Evolutionary conservation across 2,113 vertebrate genomes (phyloP), one percentile per base, ranked within the genome.

Genomic region (Cichladusa arquata): DNA sequence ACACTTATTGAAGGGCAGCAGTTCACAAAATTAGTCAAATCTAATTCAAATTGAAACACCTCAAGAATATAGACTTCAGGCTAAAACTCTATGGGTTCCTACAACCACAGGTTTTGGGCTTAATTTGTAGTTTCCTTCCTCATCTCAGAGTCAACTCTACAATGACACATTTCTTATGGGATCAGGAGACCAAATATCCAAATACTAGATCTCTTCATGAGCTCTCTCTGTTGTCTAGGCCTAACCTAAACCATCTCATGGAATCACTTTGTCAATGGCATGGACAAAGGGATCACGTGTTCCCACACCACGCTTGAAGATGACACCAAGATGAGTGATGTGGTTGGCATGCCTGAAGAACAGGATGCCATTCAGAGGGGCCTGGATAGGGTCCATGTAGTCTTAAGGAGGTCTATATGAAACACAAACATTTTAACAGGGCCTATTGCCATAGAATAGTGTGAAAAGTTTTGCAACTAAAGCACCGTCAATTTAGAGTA

Each of bases 211-310:
- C 3, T 5, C 66, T 50, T 50, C 15, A 18, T 42, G 19, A 84
- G 3, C 12, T 47, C 42, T 50, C 5, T 57, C 69, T 54, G 19
- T 40, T 73, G 13, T 25, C 25, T 58, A 31, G 15, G 20, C 7
- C 38, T 56, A 61, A 50, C 19, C 13, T 44, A 66, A 80, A 3
- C 9, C 64, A 26, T 23, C 40, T 36, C 40, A 65, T 81, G 33
- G 12, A 36, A 57, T 36, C 22, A 31, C 26, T 44, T 36, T 42
- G 19, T 36, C 51, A 44, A 19, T 3, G 4, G 28, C 10, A 36
- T 11, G 19, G 22, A 28, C 36, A 65, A 50, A 57, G 8, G 22
- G 9, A 23, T 33, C 0, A 0, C 5, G 3, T 14, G 24, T 14
- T 47, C 12, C 17, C n/a, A 62, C 40, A 6, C 11, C 13, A 17